Evolutionary conservation across 2,888 invertebrate species (phyloP).

Genomic region (Calameuta pallipes): DNA sequence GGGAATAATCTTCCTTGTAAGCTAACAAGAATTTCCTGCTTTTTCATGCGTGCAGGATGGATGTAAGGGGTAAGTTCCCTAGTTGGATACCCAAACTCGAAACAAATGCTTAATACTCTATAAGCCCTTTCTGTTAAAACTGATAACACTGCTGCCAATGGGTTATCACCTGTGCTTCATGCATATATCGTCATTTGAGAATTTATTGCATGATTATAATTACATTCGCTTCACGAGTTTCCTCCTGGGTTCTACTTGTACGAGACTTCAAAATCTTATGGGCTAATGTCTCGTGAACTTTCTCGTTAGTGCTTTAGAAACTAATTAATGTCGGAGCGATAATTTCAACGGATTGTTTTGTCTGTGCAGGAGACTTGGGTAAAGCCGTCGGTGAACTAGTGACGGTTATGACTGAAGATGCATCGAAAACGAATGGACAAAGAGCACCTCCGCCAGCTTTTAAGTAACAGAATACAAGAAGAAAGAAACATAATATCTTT

Average conservation of each 20-base stretch:
- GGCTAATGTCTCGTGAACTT: neutral
- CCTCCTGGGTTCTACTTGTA: neutral
- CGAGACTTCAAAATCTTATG: neutral
- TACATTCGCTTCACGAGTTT: neutral
- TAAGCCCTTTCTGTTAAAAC: neutral
- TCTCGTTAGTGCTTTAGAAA: neutral
- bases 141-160: neutral
- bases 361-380: slow-evolving; percentile 80
- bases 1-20: neutral
- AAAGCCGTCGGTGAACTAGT: slow-evolving; percentile 90
- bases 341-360: slow-evolving; percentile 6
- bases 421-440: slow-evolving; percentile 55
- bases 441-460: slow-evolving; percentile 60
- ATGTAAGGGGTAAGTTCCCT: slow-evolving; percentile 64
- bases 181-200: neutral
- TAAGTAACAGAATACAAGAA: slow-evolving; percentile 40
- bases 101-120: neutral
- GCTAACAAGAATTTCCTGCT: slow-evolving; percentile 16
- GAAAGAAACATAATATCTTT: slow-evolving; percentile 13
- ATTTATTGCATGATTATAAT: neutral
- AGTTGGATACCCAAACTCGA: neutral
- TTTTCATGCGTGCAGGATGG: slow-evolving; percentile 61
- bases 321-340: neutral
- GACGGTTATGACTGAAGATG: slow-evolving; percentile 87
- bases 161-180: neutral